Conservation (phyloP, 2,888 invertebrate genomes). For the Catocala fraxini region DNA sequence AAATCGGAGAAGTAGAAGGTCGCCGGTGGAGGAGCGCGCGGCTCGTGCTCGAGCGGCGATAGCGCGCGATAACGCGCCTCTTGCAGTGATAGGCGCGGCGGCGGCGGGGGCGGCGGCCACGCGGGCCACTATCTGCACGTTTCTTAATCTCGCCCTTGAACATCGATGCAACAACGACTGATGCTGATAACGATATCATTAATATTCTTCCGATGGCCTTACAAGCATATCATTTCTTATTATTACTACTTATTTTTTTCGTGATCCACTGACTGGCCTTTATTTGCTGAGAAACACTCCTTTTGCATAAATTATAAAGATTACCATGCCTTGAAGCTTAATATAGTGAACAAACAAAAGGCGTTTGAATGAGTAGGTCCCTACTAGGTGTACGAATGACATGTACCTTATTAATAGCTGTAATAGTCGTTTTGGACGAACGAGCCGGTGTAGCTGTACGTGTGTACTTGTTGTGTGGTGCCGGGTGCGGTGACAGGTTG, state of each 20-base stretch:
- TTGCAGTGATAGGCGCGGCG: background rate
- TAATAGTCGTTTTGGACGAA: too few species aligned
- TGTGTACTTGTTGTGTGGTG: too few species aligned
- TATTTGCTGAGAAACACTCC: background rate
- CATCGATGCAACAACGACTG: constrained; percentile 5
- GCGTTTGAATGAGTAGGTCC: background rate
- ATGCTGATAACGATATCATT: constrained; percentile 21
- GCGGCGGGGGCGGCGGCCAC: background rate
- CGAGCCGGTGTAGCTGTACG: too few species aligned
- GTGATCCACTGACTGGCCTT: background rate
- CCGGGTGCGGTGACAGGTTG: too few species aligned
- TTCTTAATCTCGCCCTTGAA: constrained; percentile 40
- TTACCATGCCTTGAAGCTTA: background rate
- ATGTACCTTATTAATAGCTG: too few species aligned
- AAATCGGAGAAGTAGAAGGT: too few species aligned
- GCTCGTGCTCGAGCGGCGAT: too few species aligned
- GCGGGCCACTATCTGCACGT: constrained; percentile 33
- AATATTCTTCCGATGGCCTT: constrained; percentile 7
- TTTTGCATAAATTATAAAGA: background rate
- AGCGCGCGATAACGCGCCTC: constrained; percentile 15
- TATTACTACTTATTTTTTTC: background rate
- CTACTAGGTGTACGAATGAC: background rate
- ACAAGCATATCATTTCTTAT: background rate
- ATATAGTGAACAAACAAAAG: background rate
- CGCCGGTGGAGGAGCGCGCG: too few species aligned